Evolutionary conservation across 2,797 vertebrate genomes (phyloP), one percentile per base, ranked within the genome.

Genomic region (Alca torda): DNA sequence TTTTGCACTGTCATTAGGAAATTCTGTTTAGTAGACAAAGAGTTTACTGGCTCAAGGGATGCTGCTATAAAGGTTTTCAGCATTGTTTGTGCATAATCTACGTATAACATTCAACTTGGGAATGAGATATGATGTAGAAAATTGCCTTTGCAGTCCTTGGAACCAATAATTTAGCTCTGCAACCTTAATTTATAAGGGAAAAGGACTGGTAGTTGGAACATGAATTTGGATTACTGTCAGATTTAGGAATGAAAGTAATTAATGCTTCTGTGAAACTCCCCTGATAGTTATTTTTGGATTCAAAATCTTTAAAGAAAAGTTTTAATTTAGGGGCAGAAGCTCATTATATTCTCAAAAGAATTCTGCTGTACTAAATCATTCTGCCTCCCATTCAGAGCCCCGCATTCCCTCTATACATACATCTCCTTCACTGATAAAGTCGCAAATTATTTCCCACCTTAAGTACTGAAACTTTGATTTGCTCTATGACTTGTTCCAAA

Each of bases 211-310:
- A 78, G 94, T 53, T 94, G 91, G 96, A 97, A 96, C 83, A 77
- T 93, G 96, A 97, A 91, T 96, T 97, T 97, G 96, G 96, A 97
- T 96, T 93, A 85, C 92, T 9, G 56, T 95, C 96, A 97, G 95
- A 93, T 96, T 97, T 96, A 92, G 94, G 87, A 96, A 95, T 86
- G 93, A 95, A 96, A 97, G 95, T 97, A 97, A 97, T 97, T 97
- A 97, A 97, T 97, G 96, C 89, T 94, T 93, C 95, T 93, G 79
- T 90, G 95, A 96, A 96, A 95, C 90, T 96, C 95, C 89, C 96
- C 59, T 96, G 96, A 96, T 95, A 97, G 94, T 96, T 97, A 96
- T 95, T 97, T 96, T 95, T 97, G 89, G 96, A 97, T 94, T 95
- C 90, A 91, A 93, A 95, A 96, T 96, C 93, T 95, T 97, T 97